Conservation (phyloP, 2,888 invertebrate species). For the Lasiommata megera region DNA sequence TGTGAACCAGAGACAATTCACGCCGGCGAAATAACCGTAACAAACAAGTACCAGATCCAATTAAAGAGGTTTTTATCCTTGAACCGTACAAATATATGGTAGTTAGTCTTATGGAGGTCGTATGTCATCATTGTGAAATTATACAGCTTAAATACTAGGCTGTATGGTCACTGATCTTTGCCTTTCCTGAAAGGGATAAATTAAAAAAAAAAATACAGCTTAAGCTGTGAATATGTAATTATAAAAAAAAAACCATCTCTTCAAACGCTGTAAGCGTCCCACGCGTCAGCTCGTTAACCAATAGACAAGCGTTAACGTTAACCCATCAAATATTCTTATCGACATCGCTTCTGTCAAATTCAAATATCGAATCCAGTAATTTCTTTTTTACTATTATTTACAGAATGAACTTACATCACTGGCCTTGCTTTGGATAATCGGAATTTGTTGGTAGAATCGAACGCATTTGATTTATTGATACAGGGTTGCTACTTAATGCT, state of each 20-base stretch:
- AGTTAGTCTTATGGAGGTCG: background rate
- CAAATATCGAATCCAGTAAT: conserved; percentile 71
- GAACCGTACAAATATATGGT: conserved; percentile 60
- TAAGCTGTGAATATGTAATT: conserved; percentile 47
- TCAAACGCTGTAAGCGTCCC: conserved; percentile 62
- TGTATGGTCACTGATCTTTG: too few species aligned
- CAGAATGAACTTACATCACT: conserved; percentile 43
- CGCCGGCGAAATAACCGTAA: conserved; percentile 65
- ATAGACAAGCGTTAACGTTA: conserved; percentile 61
- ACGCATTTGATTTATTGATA: conserved; percentile 66
- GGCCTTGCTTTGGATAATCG: conserved; percentile 64
- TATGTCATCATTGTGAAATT: background rate
- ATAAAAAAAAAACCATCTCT: conserved; percentile 71
- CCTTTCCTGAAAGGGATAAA: too few species aligned
- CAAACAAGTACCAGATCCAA: conserved; percentile 63
- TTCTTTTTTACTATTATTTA: conserved; percentile 68
- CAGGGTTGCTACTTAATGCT: conserved; percentile 69
- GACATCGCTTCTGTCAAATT: conserved; percentile 75
- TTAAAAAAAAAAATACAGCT: too few species aligned
- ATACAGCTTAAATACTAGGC: too few species aligned
- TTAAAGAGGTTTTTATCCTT: conserved; percentile 74
- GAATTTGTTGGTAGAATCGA: conserved; percentile 65
- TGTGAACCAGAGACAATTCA: conserved; percentile 65
- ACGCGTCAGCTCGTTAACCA: conserved; percentile 69
- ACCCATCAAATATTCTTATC: conserved; percentile 72